A percentile compares a stretch with the other conserved stretches of the same genome.
phyloP scores from a whole-genome alignment of 1,140 invertebrate genomes.

The Nasonia vitripennis region DNA sequence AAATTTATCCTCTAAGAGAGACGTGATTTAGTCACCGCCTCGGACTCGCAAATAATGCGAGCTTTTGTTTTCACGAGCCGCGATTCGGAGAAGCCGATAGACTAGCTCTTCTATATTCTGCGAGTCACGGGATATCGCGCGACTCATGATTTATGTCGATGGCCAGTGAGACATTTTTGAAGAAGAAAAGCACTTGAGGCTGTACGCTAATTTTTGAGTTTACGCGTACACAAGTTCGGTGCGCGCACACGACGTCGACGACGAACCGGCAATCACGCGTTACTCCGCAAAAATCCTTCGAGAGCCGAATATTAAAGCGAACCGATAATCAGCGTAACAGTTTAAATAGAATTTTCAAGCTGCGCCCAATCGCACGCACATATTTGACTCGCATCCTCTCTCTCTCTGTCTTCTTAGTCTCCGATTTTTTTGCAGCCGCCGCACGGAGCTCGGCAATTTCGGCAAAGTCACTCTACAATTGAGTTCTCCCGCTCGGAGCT shows the following conservation, averaged over 20 bases:
- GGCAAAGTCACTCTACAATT: slow-evolving; percentile 31
- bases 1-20: slow-evolving; percentile 41
- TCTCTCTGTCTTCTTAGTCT: neutral
- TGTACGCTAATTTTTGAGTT: neutral
- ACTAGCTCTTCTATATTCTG: neutral
- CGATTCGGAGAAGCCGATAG: slow-evolving; percentile 41
- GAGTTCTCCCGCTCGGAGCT: slow-evolving; percentile 9
- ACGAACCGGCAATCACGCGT: neutral
- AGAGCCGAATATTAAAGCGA: neutral
- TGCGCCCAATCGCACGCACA: neutral
- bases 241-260: too few species aligned
- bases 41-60: slow-evolving; percentile 47
- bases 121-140: too few species aligned
- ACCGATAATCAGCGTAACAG: neutral
- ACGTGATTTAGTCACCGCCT: slow-evolving; percentile 49
- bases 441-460: slow-evolving; percentile 17
- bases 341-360: slow-evolving; percentile 19
- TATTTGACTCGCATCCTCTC: neutral
- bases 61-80: slow-evolving; percentile 44
- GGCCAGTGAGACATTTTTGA: too few species aligned
- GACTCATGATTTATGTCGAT: too few species aligned
- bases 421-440: neutral
- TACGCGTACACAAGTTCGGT: neutral
- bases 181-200: too few species aligned
- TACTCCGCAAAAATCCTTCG: neutral